Conservation (phyloP, 1,140 invertebrate species). For the Drosophila pseudoananassae region DNA sequence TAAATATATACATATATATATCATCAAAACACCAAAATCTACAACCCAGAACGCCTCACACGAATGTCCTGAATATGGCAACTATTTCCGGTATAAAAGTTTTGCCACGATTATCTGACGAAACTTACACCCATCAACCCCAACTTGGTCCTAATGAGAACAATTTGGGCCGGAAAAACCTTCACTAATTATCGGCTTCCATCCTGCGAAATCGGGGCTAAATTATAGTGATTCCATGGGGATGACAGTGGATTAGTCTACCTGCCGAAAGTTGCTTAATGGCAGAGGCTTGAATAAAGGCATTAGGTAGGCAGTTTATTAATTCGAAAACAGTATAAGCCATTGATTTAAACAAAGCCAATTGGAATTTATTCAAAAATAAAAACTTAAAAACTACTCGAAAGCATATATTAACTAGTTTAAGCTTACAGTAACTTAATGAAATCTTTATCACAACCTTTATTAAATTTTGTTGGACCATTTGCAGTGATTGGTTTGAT, state of each 20-base stretch:
- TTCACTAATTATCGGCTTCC: constrained; percentile 27
- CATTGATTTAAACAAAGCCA: constrained; percentile 10
- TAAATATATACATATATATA: not conserved
- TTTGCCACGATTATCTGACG: constrained; percentile 20
- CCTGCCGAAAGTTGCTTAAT: constrained; percentile 17
- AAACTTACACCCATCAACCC: constrained; percentile 35
- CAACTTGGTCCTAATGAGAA: constrained; percentile 32
- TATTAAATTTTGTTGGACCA: constrained; percentile 6
- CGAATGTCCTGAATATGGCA: not conserved
- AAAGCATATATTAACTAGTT: not conserved
- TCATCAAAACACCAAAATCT: not conserved
- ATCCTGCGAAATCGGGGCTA: constrained; percentile 31
- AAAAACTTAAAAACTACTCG: not conserved
- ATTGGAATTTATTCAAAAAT: not conserved
- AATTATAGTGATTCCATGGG: constrained; percentile 39
- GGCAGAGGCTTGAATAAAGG: constrained; percentile 8
- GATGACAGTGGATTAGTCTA: constrained; percentile 29
- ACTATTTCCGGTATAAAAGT: constrained; percentile 8
- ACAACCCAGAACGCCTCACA: not conserved
- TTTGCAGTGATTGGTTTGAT: constrained; percentile 1
- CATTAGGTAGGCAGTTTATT: constrained; percentile 27
- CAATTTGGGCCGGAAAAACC: constrained; percentile 39
- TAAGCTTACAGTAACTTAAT: not conserved
- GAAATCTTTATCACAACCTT: not conserved
- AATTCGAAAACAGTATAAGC: constrained; percentile 13